These are phyloP conservation scores for Catamblyrhynchus diadema DNA, from an alignment of 2,797 vertebrate species.

Conservation along the genomic window DNA sequence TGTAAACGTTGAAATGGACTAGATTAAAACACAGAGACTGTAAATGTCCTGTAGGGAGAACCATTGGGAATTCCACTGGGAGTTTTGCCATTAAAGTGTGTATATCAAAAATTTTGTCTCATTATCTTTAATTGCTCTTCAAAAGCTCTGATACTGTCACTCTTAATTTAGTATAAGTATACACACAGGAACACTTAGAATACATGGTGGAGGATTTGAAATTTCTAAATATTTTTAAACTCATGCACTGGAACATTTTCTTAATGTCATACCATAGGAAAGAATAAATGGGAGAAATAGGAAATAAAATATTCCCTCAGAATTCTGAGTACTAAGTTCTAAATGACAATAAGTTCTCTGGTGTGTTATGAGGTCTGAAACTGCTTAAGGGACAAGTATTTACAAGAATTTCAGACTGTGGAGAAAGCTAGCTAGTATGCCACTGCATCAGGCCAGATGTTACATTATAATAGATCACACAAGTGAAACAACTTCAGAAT, in stretches of 20 bases:
- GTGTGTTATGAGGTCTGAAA: not conserved
- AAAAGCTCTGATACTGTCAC: not conserved
- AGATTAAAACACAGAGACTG: not conserved
- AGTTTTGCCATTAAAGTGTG: not conserved
- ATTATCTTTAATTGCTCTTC: not conserved
- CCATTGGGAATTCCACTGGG: not conserved
- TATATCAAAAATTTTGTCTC: not conserved
- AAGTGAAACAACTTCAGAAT: slow-evolving; percentile 49
- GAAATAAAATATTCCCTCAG: not conserved
- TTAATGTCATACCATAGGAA: not conserved
- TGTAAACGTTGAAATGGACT: not conserved
- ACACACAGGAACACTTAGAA: not conserved
- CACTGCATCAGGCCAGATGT: not conserved
- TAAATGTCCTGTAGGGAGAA: not conserved
- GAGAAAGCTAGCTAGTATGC: not conserved
- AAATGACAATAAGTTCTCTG: not conserved
- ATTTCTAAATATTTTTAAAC: not conserved
- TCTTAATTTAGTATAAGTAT: not conserved
- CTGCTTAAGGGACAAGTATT: not conserved
- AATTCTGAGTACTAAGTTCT: not conserved
- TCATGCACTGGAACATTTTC: not conserved
- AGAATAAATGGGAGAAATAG: not conserved
- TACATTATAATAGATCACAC: slow-evolving; percentile 11
- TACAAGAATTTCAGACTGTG: not conserved
- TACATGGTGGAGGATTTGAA: not conserved